Base-by-base conservation (phyloP, 2,113 vertebrate species). In the Gadus chalcogrammus region DNA sequence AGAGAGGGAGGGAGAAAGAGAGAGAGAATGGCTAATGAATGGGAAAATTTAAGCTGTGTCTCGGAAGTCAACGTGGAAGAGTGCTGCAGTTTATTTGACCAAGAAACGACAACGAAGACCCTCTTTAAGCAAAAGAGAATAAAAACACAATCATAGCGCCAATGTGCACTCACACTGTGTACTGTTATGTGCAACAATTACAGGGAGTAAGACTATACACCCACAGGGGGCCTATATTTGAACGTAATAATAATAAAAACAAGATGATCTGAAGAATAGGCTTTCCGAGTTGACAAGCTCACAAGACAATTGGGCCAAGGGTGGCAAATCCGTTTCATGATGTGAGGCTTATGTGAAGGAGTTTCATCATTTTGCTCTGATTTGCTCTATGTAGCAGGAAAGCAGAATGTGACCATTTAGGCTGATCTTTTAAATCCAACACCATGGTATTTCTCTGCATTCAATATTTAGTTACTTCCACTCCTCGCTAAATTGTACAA, bases 11-110 rank as follows among this genome's bases (percentile, higher is more conserved):
- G 62, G 72, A 70, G 75, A 42, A 73, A 76, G 71, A 77, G 79
- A 42, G 69, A 28, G 65, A 79, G 76, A 88, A 83, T 68, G 72
- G 80, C 82, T 90, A 91, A 91, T 91, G 87, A 91, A 91, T 78
- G 86, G 87, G 79, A 78, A 83, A 80, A 80, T 16, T 71, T 69
- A 82, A 79, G 83, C 83, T 76, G 72, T 82, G 77, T 87, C 83
- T 88, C 80, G 31, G 68, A 82, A 75, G 78, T 84, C 81, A 83
- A 48, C 12, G 79, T 81, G 78, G 71, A 71, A 79, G 75, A 84
- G 58, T 73, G 65, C 71, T 48, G 42, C 42, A 48, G 79, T 77
- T 85, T 79, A 82, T 85, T 77, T 85, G 67, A 85, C 82, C 70
- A 64, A 66, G 62, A 68, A 63, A 70, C 71, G 35, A 74, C 60